Evolutionary conservation across 1,140 invertebrate genomes (phyloP), one percentile per base, ranked within the genome.

Genomic region (Asbolus verrucosus): DNA sequence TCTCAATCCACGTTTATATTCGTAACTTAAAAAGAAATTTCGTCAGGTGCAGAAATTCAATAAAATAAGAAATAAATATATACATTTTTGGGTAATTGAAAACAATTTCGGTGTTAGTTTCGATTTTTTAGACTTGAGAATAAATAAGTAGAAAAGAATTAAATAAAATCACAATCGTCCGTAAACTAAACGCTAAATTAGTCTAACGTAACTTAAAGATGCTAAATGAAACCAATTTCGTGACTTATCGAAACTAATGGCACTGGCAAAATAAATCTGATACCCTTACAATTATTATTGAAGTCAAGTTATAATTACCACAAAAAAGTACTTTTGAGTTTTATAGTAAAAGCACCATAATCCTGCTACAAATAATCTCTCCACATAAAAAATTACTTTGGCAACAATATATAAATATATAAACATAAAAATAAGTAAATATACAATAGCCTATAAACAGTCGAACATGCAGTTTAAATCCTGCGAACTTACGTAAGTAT

Each of bases 371-470:
- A 27, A 41, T 63, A 11, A 63, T 63, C 36, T 63, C 61, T 39
- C 61, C 61, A 63, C 39, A 38, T 46, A 21, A 70, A 36, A 69
- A 39, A 69, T 73, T 71, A 71, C 72, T 73, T 73, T 73, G 72
- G 72, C 65, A 73, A 70, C 72, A 65, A 60, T 54, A 63, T 46
- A 70, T 65, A 70, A 60, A 70, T 69, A 72, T 24, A 72, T 61
- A 70, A 41, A 70, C 59, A 70, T 67, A 70, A 66, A 69, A 70
- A 65, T 70, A 70, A 70, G 62, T 70, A 66, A 59, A 62, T 46
- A 70, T 39, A 68, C 30, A 63, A 63, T 63, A 63, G 36, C 60
- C 60, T 63, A 63, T 38, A 41, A 61, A 63, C 61, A 63, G 61
- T 63, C 61, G 61, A 63, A 63, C 31, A 31, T 30, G 54, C 61